phyloP scores from a whole-genome alignment of 2,797 vertebrate genomes.

The Discoglossus pictus region DNA sequence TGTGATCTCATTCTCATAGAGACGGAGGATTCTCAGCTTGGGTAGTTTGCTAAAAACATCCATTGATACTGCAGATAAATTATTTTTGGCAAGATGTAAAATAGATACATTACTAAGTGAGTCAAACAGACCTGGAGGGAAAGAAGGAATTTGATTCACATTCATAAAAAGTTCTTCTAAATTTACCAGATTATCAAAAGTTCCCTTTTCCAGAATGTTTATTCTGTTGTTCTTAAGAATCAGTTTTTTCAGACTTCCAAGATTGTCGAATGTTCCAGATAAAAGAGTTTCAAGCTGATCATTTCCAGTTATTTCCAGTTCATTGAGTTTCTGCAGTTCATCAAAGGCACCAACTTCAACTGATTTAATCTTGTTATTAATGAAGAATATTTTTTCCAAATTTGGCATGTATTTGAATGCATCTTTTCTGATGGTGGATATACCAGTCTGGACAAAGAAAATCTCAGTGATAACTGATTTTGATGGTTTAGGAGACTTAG shows the following conservation, averaged over 20 bases:
- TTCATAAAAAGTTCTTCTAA: slow-evolving; percentile 64
- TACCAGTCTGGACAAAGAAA: slow-evolving; percentile 67
- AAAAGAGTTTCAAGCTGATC: slow-evolving; percentile 58
- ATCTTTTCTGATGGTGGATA: slow-evolving; percentile 65
- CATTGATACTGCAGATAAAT: slow-evolving; percentile 60
- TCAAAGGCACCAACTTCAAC: slow-evolving; percentile 77
- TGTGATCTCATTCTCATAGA: slow-evolving; percentile 75
- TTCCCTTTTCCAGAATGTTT: slow-evolving; percentile 63
- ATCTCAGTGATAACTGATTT: slow-evolving; percentile 63
- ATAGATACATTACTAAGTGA: slow-evolving; percentile 62
- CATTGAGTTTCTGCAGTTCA: slow-evolving; percentile 62
- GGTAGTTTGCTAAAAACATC: slow-evolving; percentile 68
- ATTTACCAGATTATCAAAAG: slow-evolving; percentile 69
- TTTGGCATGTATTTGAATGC: slow-evolving; percentile 69
- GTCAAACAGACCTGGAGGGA: slow-evolving; percentile 77
- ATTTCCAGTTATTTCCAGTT: slow-evolving; percentile 69
- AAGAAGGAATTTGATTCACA: slow-evolving; percentile 66
- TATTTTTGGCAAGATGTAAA: slow-evolving; percentile 75
- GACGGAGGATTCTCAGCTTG: slow-evolving; percentile 62
- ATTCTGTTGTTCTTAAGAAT: slow-evolving; percentile 69
- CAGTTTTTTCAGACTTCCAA: slow-evolving; percentile 67
- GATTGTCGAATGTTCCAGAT: slow-evolving; percentile 68
- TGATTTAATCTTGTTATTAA: slow-evolving; percentile 59
- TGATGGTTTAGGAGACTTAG: slow-evolving; percentile 57
- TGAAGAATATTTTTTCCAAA: slow-evolving; percentile 70